A percentile compares a stretch with the other conserved stretches of the same genome.
These are phyloP conservation scores for Paralvinella palmiformis DNA, from an alignment of 1,140 invertebrate species.

Conservation along the genomic window DNA sequence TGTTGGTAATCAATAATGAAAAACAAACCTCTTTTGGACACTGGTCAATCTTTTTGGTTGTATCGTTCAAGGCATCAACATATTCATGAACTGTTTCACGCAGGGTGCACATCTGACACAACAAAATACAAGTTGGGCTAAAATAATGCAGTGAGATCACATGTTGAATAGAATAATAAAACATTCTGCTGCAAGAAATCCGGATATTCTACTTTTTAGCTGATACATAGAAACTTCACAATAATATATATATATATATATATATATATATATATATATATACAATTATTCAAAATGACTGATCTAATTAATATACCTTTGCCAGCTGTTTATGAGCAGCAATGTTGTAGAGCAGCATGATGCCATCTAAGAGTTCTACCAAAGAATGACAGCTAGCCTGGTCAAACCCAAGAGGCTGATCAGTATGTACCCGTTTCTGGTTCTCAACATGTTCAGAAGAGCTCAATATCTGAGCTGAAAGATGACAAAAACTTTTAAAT, in stretches of 20 bases:
- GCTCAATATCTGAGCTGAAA: not conserved
- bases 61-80: constrained; percentile 53
- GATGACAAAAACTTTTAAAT: no score
- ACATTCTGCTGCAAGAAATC: no score
- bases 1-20: no score
- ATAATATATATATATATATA: no score
- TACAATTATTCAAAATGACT: no score
- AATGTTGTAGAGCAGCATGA: constrained; percentile 64
- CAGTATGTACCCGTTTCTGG: not conserved
- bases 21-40: constrained; percentile 37
- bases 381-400: constrained; percentile 25
- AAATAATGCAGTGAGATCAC: no score
- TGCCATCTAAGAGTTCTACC: constrained; percentile 61
- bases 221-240: no score
- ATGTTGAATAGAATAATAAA: no score
- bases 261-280: no score
- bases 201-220: no score
- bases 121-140: no score
- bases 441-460: not conserved
- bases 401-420: not conserved
- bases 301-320: no score
- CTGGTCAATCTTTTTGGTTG: constrained; percentile 49
- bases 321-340: constrained; percentile 65
- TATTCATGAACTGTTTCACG: constrained; percentile 59
- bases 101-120: constrained; percentile 51